These are phyloP conservation scores for Tautogolabrus adspersus DNA, from an alignment of 2,113 vertebrate genomes.

Conservation along the genomic window DNA sequence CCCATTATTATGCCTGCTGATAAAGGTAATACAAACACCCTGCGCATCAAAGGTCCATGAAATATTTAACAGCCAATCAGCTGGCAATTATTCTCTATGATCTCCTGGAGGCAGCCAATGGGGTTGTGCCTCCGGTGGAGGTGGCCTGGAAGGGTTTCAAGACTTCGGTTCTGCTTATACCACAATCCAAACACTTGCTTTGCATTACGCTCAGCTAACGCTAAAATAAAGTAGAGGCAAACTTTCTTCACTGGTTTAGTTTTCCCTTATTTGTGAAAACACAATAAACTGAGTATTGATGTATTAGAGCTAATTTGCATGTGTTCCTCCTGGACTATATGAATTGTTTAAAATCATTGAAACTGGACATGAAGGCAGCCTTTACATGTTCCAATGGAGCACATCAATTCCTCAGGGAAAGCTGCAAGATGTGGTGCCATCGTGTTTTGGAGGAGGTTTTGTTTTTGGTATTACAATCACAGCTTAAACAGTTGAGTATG, in stretches of 20 bases:
- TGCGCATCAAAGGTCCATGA: constrained; percentile 80
- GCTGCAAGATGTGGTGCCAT: constrained; percentile 15
- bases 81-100: constrained; percentile 87
- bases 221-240: constrained; percentile 73
- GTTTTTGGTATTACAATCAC: constrained; percentile 33
- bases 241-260: constrained; percentile 75
- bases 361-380: constrained; percentile 39
- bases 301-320: constrained; percentile 41
- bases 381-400: constrained; percentile 55
- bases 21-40: constrained; percentile 80
- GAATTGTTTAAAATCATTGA: constrained; percentile 44
- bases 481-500: constrained; percentile 7
- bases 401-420: constrained; percentile 63
- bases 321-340: constrained; percentile 38
- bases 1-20: constrained; percentile 77
- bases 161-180: constrained; percentile 65
- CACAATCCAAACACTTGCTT: constrained; percentile 79
- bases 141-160: constrained; percentile 72
- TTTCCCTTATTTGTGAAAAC: constrained; percentile 50
- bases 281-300: constrained; percentile 47
- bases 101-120: constrained; percentile 86
- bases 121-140: constrained; percentile 78
- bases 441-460: constrained; percentile 17
- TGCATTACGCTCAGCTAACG: constrained; percentile 80
- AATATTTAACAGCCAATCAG: constrained; percentile 87